Evolutionary conservation across 2,888 invertebrate species (phyloP), one percentile per base, ranked within the genome.

Genomic region (Tanytarsus gracilentus): DNA sequence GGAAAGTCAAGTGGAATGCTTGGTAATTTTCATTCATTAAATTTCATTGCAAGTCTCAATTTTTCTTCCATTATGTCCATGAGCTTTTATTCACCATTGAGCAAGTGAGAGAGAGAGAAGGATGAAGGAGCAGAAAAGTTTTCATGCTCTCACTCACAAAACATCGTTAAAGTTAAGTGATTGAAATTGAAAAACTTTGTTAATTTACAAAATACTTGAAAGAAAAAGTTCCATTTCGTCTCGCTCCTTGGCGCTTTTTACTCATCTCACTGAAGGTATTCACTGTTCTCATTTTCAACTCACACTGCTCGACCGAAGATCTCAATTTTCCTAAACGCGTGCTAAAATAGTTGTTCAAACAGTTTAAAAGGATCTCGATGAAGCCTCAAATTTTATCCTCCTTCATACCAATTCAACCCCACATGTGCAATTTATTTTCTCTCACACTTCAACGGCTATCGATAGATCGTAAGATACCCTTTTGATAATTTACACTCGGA

Each of bases 111-210:
- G 11, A 44, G 23, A 23, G 21, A 44, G 44, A 44, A 44, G 44
- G 44, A 44, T 44, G 44, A 44, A 44, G 21, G 44, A 44, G 44
- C 44, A 44, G 23, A 44, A 23, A 44, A 44, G 44, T 44, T 44
- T 44, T 23, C 44, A 23, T n/a, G n/a, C n/a, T 30, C 30, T 30
- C 11, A 11, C 30, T 6, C 27, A 26, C 25, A 44, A 44, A 49
- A 49, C 49, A 27, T 49, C 27, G 26, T 49, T 49, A 27, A 49
- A 49, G 26, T 49, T 49, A 49, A 49, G 49, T 49, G 49, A 49
- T 49, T 49, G 49, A 49, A 49, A 49, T 49, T 49, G 49, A 49
- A 49, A 49, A 49, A 49, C 49, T 49, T 49, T 49, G 26, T 49
- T 49, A 49, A 49, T 49, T 49, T 49, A 49, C 49, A 49, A 49